Conservation (phyloP, 2,888 invertebrate genomes). For the Trichacis sp. region DNA sequence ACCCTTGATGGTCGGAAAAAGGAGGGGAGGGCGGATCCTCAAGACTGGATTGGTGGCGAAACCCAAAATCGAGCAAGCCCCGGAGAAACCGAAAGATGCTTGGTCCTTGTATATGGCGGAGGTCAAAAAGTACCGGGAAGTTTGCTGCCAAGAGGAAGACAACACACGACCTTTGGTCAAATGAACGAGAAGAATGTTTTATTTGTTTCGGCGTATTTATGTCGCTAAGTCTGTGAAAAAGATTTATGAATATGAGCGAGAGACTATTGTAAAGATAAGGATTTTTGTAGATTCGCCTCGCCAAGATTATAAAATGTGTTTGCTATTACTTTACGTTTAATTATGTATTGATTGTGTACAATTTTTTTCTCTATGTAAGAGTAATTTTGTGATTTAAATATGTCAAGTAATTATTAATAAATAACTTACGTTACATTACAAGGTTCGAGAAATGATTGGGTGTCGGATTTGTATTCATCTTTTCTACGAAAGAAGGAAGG, state of each 20-base stretch:
- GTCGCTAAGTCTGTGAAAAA: too few species aligned
- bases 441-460: too few species aligned
- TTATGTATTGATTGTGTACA: not conserved
- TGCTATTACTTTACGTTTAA: too few species aligned
- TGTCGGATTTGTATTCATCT: too few species aligned
- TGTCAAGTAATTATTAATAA: conserved; percentile 11
- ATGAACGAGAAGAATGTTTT: conserved; percentile 73
- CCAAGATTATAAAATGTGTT: too few species aligned
- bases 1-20: conserved; percentile 79
- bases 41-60: conserved; percentile 93
- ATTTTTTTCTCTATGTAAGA: not conserved
- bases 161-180: conserved; percentile 92
- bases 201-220: too few species aligned
- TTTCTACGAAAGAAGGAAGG: too few species aligned
- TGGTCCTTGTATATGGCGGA: conserved; percentile 95
- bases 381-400: not conserved
- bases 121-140: conserved; percentile 92
- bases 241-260: conserved; percentile 53
- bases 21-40: conserved; percentile 86
- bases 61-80: conserved; percentile 77
- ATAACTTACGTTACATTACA: not conserved
- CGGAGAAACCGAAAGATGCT: conserved; percentile 82
- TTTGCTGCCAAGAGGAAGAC: conserved; percentile 91
- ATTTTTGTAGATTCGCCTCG: conserved; percentile 39
- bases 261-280: conserved; percentile 45